Evolutionary conservation across 2,797 vertebrate genomes (phyloP), one percentile per base, ranked within the genome.

Genomic region (Crocidura indochinensis): DNA sequence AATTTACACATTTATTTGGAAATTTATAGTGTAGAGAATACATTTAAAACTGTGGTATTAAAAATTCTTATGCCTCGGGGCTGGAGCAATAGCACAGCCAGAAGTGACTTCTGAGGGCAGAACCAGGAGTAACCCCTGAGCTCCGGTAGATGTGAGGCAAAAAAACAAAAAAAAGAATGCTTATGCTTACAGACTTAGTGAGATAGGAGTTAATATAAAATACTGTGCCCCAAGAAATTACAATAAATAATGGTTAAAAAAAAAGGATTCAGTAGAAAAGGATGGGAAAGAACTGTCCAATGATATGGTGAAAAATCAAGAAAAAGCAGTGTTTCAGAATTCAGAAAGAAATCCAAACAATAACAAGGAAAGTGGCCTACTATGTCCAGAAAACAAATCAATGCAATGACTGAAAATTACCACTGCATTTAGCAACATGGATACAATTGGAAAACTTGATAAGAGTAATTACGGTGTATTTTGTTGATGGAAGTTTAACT

Each of bases 401-500:
- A 84, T 68, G 19, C 10, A 69, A 62, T 46, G 22, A 64, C 22
- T 24, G 29, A 87, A 49, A 85, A 60, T 29, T 2, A 29, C 11
- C 10, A 1, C 67, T 79, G 38, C 31, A 65, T 62, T 89, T 89
- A 24, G 20, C 29, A 53, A 22, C 19, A 8, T 29, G 12, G 47
- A 26, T 0, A 6, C 67, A 26, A 47, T 15, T 46, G 46, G 27
- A 71, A 89, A 80, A 51, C 6, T 67, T 86, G 19, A 29, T 3
- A 64, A 69, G 69, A 74, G 17, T 67, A 51, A 51, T 46, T 71
- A 19, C 9, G 29, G 49, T 22, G 27, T 51, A 19, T 68, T 56
- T 76, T 73, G n/a, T 56, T 77, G 56, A 87, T 68, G 75, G 22
- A 84, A 47, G 10, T 88, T 74, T 82, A 17, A 74, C 0, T 53